Evolutionary conservation across 2,113 vertebrate genomes (phyloP), one percentile per base, ranked within the genome.

Genomic region (Odocoileus virginianus): DNA sequence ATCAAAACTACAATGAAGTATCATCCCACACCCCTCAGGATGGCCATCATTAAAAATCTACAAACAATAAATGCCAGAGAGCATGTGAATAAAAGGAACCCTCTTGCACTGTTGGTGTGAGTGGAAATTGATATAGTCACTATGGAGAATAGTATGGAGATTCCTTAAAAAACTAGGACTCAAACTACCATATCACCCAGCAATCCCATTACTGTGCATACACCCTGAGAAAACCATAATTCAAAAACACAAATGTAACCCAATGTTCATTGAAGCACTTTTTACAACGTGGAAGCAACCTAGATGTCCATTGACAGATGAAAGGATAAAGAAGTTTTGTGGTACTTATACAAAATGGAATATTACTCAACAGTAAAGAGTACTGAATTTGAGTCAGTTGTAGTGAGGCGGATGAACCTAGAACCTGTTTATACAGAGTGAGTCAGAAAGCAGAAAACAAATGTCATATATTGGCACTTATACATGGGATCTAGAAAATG

Each of bases 391-490:
- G 30, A n/a, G 3, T 64, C 30, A 17, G 30, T 2, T 64, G 15
- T 17, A 64, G 33, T n/a, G 30, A n/a, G 61, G 1, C 0, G 0
- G 61, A 17, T 64, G 60, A 61, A 64, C 15, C 30, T 64, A 64
- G 30, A 33, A 7, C 60, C 60, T 64, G 60, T 33, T 33, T 30
- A 64, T 33, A 64, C 30, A 33, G 60, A 33, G 60, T 64, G 15
- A 64, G 30, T 64, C 15, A 64, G 30, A 33, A 33, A 33, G 14
- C 15, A 33, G 16, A 16, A 64, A 33, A 64, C 60, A 64, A 33
- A 64, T 64, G 61, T n/a, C 30, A 64, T n/a, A 4, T n/a, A n/a
- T 64, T 64, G 61, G 8, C 61, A 64, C 7, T 33, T 64, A 17
- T 9, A 9, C n/a, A 64, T 64, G 61, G 16, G 15, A 64, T 64